phyloP scores from a whole-genome alignment of 2,888 invertebrate genomes.

The Aphrophora alni region DNA sequence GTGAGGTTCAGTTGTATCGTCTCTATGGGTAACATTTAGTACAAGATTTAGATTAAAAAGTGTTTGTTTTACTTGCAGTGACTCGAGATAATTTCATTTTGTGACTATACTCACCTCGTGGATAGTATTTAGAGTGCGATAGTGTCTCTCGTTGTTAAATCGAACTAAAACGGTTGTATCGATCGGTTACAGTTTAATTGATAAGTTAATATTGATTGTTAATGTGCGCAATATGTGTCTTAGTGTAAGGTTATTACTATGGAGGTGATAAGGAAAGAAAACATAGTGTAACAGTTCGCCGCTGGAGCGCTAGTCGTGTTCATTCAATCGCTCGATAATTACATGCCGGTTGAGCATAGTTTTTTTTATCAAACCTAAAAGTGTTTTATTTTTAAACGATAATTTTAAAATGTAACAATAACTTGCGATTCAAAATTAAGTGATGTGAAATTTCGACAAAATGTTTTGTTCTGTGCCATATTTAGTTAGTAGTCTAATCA shows the following conservation, averaged over 20 bases:
- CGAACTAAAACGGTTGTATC: not conserved
- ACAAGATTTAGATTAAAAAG: not conserved
- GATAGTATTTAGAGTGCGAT: not conserved
- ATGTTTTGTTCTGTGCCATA: too few relatives aligned
- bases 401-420: not conserved
- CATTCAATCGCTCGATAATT: constrained; percentile 28
- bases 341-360: not conserved
- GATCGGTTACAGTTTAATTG: not conserved
- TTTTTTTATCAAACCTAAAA: not conserved
- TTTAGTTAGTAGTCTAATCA: not conserved
- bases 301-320: constrained; percentile 22
- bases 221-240: not conserved
- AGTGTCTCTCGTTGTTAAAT: not conserved
- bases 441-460: too few relatives aligned
- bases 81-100: not conserved
- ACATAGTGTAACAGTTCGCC: constrained; percentile 14
- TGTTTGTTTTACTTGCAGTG: not conserved
- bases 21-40: not conserved
- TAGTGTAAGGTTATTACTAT: not conserved
- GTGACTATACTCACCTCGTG: not conserved
- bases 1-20: constrained; percentile 21
- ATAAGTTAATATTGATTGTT: not conserved
- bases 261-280: not conserved
- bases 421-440: not conserved
- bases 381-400: not conserved